Percentiles rank a stretch among this genome's conserved stretches.
phyloP scores from a whole-genome alignment of 2,888 invertebrate species.

The Drosophila lacicola region DNA sequence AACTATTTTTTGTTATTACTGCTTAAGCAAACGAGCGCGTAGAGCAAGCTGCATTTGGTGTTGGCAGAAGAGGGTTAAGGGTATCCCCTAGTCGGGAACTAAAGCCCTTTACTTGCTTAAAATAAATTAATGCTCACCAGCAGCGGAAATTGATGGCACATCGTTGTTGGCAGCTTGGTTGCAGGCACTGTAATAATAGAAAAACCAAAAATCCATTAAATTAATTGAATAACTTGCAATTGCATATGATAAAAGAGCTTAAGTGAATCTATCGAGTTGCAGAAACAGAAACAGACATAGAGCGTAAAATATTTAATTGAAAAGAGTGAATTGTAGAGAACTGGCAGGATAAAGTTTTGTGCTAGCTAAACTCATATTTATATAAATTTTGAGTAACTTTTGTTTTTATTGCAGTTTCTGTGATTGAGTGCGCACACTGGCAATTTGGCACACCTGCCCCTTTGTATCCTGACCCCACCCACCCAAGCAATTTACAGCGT shows the following conservation, averaged over 20 bases:
- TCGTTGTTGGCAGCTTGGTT: slow-evolving; percentile 16
- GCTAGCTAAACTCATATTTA: slow-evolving; percentile 65
- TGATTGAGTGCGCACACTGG: slow-evolving; percentile 59
- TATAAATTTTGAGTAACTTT: slow-evolving; percentile 64
- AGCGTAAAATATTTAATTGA: neutral
- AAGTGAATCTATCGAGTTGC: slow-evolving; percentile 62
- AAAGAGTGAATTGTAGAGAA: neutral
- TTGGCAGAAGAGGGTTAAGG: too few species aligned
- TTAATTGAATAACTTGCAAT: slow-evolving; percentile 78
- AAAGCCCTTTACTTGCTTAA: slow-evolving; percentile 22
- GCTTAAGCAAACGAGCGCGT: too few species aligned
- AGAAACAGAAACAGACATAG: slow-evolving; percentile 3
- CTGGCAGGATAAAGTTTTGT: slow-evolving; percentile 53
- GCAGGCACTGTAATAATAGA: slow-evolving; percentile 32
- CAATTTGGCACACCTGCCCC: slow-evolving; percentile 45
- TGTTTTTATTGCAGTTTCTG: slow-evolving; percentile 60
- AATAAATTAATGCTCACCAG: slow-evolving; percentile 24
- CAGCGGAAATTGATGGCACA: slow-evolving; percentile 5
- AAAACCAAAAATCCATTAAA: slow-evolving; percentile 69
- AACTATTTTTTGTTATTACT: too few species aligned
- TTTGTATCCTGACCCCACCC: neutral
- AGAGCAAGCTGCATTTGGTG: too few species aligned
- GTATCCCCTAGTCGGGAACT: too few species aligned
- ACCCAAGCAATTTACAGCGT: neutral
- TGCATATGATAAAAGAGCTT: slow-evolving; percentile 64